Conservation (phyloP, 2,797 vertebrate species). For the Miichthys miiuy region DNA sequence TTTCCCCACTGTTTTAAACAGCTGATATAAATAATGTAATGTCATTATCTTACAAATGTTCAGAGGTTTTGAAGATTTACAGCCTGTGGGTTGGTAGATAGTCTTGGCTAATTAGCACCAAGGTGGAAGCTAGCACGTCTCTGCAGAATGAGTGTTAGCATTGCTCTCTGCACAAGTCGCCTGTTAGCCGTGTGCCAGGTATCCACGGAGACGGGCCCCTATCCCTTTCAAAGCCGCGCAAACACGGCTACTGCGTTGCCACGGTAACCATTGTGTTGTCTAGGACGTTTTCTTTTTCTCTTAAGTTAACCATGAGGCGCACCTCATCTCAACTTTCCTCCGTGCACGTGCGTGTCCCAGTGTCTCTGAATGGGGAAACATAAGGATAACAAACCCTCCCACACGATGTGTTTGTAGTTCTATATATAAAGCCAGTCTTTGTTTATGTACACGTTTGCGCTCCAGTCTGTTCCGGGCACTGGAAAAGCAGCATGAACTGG, state of each 20-base stretch:
- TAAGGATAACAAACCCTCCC: not conserved
- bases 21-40: not conserved
- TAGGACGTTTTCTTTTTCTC: constrained; percentile 28
- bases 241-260: constrained; percentile 55
- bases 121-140: constrained; percentile 3
- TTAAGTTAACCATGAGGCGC: constrained; percentile 24
- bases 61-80: not conserved
- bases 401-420: not conserved
- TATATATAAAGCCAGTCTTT: constrained; percentile 15
- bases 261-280: constrained; percentile 64
- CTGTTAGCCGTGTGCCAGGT: constrained; percentile 56
- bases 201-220: constrained; percentile 54
- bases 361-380: constrained; percentile 17
- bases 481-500: constrained; percentile 16
- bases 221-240: constrained; percentile 43
- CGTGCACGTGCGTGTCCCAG: not conserved
- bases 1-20: not conserved
- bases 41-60: not conserved
- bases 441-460: constrained; percentile 23
- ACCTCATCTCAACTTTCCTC: constrained; percentile 60
- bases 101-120: not conserved
- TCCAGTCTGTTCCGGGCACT: not conserved
- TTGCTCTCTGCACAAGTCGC: constrained; percentile 34
- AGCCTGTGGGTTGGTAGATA: not conserved
- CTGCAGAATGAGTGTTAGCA: constrained; percentile 30